phyloP scores from a whole-genome alignment of 2,113 vertebrate genomes.

The Forbesichthys papilliferus region DNA sequence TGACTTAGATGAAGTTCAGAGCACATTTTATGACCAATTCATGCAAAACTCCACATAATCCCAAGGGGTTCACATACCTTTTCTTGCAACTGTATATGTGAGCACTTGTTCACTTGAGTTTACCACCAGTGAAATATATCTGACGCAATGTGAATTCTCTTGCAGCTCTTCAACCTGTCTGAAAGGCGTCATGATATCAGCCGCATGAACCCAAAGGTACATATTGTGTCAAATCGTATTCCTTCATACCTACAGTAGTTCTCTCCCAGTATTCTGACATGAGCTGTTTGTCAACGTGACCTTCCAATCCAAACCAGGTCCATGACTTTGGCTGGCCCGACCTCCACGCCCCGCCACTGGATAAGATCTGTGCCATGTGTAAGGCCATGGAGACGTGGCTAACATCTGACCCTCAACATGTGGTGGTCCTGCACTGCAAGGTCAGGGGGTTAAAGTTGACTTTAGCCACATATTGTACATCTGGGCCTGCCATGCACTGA shows the following conservation, averaged over 20 bases:
- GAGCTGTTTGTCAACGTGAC: not conserved
- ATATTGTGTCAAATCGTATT: not conserved
- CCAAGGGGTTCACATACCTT: no score
- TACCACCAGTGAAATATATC: not conserved
- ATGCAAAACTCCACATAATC: no score
- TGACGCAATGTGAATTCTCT: constrained; percentile 4
- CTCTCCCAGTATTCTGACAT: not conserved
- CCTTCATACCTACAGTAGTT: not conserved
- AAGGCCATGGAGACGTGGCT: constrained; percentile 93
- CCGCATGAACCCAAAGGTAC: constrained; percentile 86
- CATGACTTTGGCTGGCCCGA: constrained; percentile 93
- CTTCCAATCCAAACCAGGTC: constrained; percentile 71
- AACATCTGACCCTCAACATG: constrained; percentile 87
- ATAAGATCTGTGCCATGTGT: constrained; percentile 92
- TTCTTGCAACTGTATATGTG: not conserved
- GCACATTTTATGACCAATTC: no score
- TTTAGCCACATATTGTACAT: not conserved
- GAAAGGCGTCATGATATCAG: constrained; percentile 86
- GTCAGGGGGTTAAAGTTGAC: constrained; percentile 59
- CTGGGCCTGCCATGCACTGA: constrained; percentile 22
- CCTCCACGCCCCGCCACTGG: constrained; percentile 87
- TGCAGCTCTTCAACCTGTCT: constrained; percentile 90
- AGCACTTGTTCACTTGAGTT: not conserved
- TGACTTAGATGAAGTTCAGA: no score
- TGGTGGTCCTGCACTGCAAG: constrained; percentile 93